phyloP scores from a whole-genome alignment of 2,797 vertebrate species.

The Podargus strigoides region DNA sequence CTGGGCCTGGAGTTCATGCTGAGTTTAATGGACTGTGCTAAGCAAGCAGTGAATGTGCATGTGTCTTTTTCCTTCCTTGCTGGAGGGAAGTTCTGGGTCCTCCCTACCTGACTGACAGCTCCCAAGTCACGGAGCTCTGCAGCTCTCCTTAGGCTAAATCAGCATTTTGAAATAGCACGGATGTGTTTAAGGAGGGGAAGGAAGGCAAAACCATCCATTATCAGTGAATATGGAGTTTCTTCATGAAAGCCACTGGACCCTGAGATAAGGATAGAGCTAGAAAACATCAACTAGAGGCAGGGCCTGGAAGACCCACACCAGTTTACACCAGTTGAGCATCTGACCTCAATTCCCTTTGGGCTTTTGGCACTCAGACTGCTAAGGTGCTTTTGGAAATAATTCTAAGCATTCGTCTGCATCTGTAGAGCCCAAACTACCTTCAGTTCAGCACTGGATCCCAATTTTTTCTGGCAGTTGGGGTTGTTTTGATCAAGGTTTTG shows the following conservation, averaged over 20 bases:
- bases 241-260: not conserved
- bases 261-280: not conserved
- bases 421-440: not conserved
- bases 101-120: not conserved
- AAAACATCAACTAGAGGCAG: not conserved
- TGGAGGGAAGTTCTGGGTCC: not conserved
- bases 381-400: not conserved
- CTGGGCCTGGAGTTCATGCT: not conserved
- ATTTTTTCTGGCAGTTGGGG: not conserved
- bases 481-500: not conserved
- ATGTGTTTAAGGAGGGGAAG: not conserved
- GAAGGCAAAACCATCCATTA: not conserved
- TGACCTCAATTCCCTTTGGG: not conserved
- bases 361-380: not conserved
- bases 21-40: not conserved
- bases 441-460: not conserved
- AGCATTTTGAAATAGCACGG: not conserved
- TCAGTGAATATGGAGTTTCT: not conserved
- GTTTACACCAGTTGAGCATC: not conserved
- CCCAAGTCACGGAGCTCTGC: not conserved
- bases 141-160: not conserved
- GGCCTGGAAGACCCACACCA: not conserved
- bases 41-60: accelerated
- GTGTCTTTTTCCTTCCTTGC: not conserved
- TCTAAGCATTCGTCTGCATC: not conserved